phyloP scores from a whole-genome alignment of 2,113 vertebrate species.

The Ameiurus melas region DNA sequence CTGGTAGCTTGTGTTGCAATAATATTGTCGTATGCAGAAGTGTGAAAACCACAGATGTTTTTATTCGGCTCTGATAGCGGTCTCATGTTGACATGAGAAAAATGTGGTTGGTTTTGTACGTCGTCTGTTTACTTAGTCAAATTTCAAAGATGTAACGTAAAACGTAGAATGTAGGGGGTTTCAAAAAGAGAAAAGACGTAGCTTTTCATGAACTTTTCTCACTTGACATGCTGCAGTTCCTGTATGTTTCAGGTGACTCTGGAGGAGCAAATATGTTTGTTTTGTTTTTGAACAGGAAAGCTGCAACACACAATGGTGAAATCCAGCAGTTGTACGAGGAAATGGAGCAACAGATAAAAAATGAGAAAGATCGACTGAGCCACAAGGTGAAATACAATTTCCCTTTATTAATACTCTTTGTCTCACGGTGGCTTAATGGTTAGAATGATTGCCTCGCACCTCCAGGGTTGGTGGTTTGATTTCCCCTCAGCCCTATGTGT shows the following conservation, averaged over 20 bases:
- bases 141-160: not conserved
- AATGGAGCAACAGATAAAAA: constrained; percentile 93
- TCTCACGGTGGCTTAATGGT: too few relatives aligned
- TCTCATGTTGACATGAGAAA: not conserved
- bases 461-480: too few relatives aligned
- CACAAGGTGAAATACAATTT: constrained; percentile 73
- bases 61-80: not conserved
- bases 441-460: too few relatives aligned
- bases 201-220: not conserved
- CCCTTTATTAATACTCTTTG: not conserved
- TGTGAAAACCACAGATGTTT: not conserved
- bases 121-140: not conserved
- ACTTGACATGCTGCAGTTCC: not conserved
- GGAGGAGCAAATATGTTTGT: not conserved
- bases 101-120: not conserved
- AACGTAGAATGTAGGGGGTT: not conserved
- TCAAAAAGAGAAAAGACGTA: not conserved
- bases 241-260: not conserved
- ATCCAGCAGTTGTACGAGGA: constrained; percentile 90
- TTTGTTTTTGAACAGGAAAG: constrained; percentile 75
- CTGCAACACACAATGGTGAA: constrained; percentile 84
- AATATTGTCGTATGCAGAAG: too few relatives aligned
- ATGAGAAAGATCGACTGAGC: constrained; percentile 81
- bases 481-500: too few relatives aligned
- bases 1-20: not conserved